Percentiles rank a stretch among this genome's conserved stretches.
Evolutionary conservation across 2,888 invertebrate species (phyloP).

Genomic region (Heliconius sara): DNA sequence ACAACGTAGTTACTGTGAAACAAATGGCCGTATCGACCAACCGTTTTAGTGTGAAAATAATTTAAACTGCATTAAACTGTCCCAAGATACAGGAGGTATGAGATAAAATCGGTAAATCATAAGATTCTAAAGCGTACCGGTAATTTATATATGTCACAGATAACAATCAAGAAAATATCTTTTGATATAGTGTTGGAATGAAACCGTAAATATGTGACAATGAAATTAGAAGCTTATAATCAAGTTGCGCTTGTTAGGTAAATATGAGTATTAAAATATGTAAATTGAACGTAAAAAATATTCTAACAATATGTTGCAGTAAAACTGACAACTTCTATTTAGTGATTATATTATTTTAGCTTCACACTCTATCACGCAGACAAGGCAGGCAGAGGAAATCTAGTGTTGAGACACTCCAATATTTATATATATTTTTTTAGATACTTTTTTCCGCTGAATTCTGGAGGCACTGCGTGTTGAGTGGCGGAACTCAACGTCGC

Average conservation of each 20-base stretch:
- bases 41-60: constrained; percentile 49
- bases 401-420: too few relatives aligned
- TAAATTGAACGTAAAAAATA: background rate
- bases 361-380: too few relatives aligned
- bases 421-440: too few relatives aligned
- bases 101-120: constrained; percentile 47
- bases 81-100: constrained; percentile 44
- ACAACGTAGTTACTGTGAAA: constrained; percentile 51
- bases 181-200: constrained; percentile 32
- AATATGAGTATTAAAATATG: background rate
- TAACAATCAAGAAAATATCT: constrained; percentile 41
- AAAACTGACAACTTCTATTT: background rate
- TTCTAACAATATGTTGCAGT: background rate
- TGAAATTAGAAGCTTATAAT: constrained; percentile 21
- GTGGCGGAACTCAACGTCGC: too few relatives aligned
- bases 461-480: too few relatives aligned
- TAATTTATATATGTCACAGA: constrained; percentile 45
- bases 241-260: background rate
- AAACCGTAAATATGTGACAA: constrained; percentile 26
- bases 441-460: too few relatives aligned
- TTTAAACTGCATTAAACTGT: constrained; percentile 51
- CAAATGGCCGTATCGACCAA: constrained; percentile 51
- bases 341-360: background rate
- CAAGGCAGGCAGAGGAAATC: too few relatives aligned
- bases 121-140: constrained; percentile 44